phyloP scores from a whole-genome alignment of 2,888 invertebrate species.

The Tuberolachnus salignus region DNA sequence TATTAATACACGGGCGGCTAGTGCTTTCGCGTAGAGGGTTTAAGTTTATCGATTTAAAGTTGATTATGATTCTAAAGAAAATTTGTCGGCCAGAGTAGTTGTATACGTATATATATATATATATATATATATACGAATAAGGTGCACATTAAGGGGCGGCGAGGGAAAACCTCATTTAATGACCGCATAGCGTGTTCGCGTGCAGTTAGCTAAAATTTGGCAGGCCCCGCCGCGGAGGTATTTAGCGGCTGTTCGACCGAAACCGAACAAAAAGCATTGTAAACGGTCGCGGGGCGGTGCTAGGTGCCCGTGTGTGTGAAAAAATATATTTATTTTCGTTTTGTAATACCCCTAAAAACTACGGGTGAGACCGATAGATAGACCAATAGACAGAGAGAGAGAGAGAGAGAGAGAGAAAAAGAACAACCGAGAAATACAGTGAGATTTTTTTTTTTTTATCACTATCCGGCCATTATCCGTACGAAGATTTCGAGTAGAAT shows the following conservation, averaged over 20 bases:
- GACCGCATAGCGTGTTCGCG: conserved; percentile 39
- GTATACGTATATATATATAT: conserved; percentile 16
- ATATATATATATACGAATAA: background rate
- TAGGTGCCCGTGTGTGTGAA: background rate
- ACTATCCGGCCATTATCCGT: too few species aligned
- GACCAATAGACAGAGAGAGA: background rate
- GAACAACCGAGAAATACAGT: background rate
- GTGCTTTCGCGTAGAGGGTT: background rate
- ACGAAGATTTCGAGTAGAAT: too few species aligned
- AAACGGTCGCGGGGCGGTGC: background rate
- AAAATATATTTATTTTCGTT: conserved; percentile 32
- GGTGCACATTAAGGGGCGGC: background rate
- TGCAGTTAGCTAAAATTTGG: conserved; percentile 46
- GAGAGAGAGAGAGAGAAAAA: background rate
- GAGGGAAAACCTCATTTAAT: conserved; percentile 38
- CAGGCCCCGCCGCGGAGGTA: conserved; percentile 33
- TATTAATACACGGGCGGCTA: background rate
- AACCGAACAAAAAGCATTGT: conserved; percentile 28
- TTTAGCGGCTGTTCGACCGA: conserved; percentile 47
- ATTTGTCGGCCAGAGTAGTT: conserved; percentile 1
- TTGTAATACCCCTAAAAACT: background rate
- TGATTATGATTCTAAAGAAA: conserved; percentile 41
- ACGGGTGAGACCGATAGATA: background rate
- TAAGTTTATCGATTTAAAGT: conserved; percentile 40
- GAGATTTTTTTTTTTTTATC: too few species aligned